Evolutionary conservation across 2,113 vertebrate species (phyloP).

Genomic region (Isichthys henryi): DNA sequence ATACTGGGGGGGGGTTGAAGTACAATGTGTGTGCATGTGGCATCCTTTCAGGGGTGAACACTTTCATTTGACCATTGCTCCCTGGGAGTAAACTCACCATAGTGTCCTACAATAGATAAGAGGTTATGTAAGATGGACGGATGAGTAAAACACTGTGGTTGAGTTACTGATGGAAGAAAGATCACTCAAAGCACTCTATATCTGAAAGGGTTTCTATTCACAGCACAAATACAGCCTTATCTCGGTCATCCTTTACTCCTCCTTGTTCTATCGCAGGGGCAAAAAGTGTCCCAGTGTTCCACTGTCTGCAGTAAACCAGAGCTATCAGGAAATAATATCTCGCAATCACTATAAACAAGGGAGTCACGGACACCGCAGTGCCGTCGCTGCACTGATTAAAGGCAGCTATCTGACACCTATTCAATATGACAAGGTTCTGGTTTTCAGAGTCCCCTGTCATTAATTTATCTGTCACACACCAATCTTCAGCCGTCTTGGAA

Average conservation of each 20-base stretch:
- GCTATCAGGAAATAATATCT: conserved; percentile 11
- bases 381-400: conserved; percentile 41
- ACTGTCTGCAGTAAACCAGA: background rate
- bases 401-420: conserved; percentile 37
- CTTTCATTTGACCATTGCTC: background rate
- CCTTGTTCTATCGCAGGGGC: background rate
- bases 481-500: conserved; percentile 41
- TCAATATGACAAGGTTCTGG: conserved; percentile 28
- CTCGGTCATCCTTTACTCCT: background rate
- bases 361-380: background rate
- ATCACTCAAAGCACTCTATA: background rate
- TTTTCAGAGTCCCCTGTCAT: conserved; percentile 42
- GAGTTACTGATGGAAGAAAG: background rate
- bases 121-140: background rate
- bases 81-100: background rate
- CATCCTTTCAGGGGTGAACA: background rate
- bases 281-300: background rate
- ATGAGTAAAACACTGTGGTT: background rate
- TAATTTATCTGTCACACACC: conserved; percentile 35
- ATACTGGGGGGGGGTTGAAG: background rate
- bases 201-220: background rate
- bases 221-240: background rate
- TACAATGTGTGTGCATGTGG: background rate
- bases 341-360: conserved; percentile 17
- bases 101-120: background rate